A percentile compares a stretch with the other conserved stretches of the same genome.
Evolutionary conservation across 2,797 vertebrate genomes (phyloP).

Genomic region (Takifugu rubripes): DNA sequence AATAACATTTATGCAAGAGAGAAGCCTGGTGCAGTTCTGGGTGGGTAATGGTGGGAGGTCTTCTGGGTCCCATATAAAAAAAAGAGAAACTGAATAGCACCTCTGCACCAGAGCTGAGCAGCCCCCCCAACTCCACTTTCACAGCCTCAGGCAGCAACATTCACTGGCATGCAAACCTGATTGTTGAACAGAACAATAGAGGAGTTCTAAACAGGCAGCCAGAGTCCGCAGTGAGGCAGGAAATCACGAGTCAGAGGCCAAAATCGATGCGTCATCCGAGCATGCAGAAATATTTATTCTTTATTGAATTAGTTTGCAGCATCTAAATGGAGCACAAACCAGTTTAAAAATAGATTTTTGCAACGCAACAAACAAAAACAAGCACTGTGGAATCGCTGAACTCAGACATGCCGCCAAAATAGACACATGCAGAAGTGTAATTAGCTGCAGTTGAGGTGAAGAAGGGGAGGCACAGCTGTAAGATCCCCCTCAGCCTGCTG

Average conservation of each 20-base stretch:
- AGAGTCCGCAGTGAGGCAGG: background rate
- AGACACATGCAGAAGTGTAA: background rate
- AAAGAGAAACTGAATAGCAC: slow-evolving; percentile 2
- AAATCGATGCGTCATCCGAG: too few relatives aligned
- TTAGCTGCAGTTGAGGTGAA: slow-evolving; percentile 1
- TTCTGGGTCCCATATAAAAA: slow-evolving; percentile 2
- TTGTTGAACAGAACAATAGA: background rate
- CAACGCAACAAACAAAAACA: background rate
- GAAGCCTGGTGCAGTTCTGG: background rate
- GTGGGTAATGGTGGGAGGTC: background rate
- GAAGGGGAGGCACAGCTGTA: background rate
- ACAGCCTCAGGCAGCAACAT: slow-evolving; percentile 19
- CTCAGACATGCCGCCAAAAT: too few relatives aligned
- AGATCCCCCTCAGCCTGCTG: slow-evolving; percentile 7
- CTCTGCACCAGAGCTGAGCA: slow-evolving; percentile 4
- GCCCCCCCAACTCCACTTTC: slow-evolving; percentile 4
- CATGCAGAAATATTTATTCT: background rate
- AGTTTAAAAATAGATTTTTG: slow-evolving; percentile 1
- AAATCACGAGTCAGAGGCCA: too few relatives aligned
- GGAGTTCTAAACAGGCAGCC: background rate
- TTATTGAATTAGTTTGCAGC: slow-evolving; percentile 5
- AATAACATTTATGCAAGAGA: background rate
- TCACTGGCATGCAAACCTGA: slow-evolving; percentile 2
- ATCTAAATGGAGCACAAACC: too few relatives aligned
- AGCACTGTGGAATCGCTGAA: too few relatives aligned